Percentiles rank a stretch among this genome's conserved stretches.
Conservation (phyloP, 2,113 vertebrate species). For the Sinocyclocheilus anophthalmus region DNA sequence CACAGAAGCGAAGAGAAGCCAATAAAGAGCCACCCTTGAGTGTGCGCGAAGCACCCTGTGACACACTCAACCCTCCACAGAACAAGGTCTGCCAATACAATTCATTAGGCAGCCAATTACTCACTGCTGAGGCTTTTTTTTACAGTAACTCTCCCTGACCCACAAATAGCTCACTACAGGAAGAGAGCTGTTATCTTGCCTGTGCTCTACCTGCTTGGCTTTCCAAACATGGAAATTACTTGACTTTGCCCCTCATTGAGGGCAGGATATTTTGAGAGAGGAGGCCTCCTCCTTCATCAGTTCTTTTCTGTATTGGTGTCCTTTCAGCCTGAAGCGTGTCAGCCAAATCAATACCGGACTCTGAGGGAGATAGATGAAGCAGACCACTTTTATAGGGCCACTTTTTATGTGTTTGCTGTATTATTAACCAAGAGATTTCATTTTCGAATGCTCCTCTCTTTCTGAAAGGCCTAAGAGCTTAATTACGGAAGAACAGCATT, state of each 20-base stretch:
- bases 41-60: constrained; percentile 43
- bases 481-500: constrained; percentile 26
- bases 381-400: constrained; percentile 52
- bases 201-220: not conserved
- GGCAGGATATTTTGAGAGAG: constrained; percentile 27
- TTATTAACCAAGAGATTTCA: constrained; percentile 68
- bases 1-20: constrained; percentile 41
- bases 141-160: constrained; percentile 54
- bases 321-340: constrained; percentile 58
- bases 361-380: constrained; percentile 65
- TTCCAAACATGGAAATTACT: constrained; percentile 23
- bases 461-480: constrained; percentile 36
- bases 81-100: constrained; percentile 58
- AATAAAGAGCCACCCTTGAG: constrained; percentile 44
- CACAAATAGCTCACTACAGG: constrained; percentile 61
- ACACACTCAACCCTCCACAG: constrained; percentile 45
- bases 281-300: not conserved
- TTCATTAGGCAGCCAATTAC: constrained; percentile 66
- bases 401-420: constrained; percentile 52
- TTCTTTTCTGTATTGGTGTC: constrained; percentile 41
- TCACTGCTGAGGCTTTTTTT: constrained; percentile 53
- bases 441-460: constrained; percentile 53
- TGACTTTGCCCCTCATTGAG: not conserved
- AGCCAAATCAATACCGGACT: constrained; percentile 55
- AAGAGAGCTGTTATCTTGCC: constrained; percentile 9